phyloP scores from a whole-genome alignment of 2,888 invertebrate genomes.

The Chironomus riparius region DNA sequence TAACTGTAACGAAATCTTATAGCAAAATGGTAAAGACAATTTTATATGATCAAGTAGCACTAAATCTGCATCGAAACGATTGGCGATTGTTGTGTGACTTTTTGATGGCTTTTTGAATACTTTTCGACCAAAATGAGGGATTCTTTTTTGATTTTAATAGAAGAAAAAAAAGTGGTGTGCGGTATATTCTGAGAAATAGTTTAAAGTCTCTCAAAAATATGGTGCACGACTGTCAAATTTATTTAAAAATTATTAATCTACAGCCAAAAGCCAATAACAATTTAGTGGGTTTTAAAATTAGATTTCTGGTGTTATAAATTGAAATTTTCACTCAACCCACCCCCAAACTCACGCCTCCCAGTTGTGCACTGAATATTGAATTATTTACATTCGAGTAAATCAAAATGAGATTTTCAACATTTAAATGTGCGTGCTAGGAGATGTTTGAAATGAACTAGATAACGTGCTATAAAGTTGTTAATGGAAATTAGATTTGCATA shows the following conservation, averaged over 20 bases:
- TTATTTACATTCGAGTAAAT: background rate
- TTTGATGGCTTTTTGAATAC: background rate
- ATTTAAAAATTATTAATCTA: no score
- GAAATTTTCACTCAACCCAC: background rate
- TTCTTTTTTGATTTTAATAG: background rate
- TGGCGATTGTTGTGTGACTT: constrained; percentile 28
- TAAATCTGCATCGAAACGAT: constrained; percentile 26
- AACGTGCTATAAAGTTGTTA: no score
- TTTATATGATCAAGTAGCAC: constrained; percentile 26
- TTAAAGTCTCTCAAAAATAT: no score
- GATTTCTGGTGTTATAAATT: background rate
- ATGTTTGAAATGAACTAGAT: no score
- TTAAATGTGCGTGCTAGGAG: no score
- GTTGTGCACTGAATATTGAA: background rate
- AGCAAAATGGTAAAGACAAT: background rate
- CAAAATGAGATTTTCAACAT: background rate
- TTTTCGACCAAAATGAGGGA: background rate
- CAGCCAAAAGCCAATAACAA: background rate
- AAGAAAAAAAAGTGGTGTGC: no score
- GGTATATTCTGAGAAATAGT: no score
- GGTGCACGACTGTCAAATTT: no score
- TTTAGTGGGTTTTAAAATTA: background rate
- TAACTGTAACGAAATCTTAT: constrained; percentile 5
- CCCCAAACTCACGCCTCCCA: background rate
- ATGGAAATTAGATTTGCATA: no score